These are phyloP conservation scores for Euwallacea similis DNA, from an alignment of 1,140 invertebrate species.

Conservation along the genomic window DNA sequence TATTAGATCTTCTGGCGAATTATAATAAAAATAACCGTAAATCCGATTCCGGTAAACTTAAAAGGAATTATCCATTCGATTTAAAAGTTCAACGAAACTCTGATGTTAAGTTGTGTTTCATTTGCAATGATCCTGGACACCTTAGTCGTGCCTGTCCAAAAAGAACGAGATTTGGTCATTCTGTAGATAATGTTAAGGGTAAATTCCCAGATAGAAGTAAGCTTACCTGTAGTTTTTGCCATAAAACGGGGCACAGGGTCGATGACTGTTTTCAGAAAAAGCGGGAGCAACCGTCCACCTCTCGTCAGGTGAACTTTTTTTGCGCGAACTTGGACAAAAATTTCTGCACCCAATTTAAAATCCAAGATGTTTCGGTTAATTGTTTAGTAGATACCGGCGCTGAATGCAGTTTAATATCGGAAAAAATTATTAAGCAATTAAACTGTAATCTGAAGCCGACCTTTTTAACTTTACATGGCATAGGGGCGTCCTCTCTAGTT, in stretches of 20 bases:
- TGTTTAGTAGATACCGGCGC: no score
- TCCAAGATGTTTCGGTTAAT: no score
- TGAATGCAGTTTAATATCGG: no score
- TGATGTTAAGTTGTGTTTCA: background rate
- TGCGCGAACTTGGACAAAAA: no score
- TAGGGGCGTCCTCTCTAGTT: background rate
- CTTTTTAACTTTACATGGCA: conserved; percentile 16
- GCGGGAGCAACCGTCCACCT: no score
- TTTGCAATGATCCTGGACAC: conserved; percentile 7
- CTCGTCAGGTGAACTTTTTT: no score
- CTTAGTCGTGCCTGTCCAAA: conserved; percentile 5
- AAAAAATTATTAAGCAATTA: no score
- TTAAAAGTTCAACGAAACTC: background rate
- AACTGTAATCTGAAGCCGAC: background rate
- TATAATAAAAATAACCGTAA: background rate
- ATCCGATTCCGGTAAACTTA: background rate
- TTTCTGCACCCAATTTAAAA: no score
- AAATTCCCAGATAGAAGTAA: no score
- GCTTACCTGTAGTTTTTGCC: no score
- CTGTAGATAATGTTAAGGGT: conserved; percentile 1
- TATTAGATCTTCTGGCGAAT: conserved; percentile 5
- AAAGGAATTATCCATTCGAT: background rate
- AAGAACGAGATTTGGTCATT: conserved; percentile 8
- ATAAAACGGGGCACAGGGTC: no score
- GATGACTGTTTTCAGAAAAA: no score